Evolutionary conservation across 1,140 invertebrate species (phyloP).

Genomic region (Whitmania pigra): DNA sequence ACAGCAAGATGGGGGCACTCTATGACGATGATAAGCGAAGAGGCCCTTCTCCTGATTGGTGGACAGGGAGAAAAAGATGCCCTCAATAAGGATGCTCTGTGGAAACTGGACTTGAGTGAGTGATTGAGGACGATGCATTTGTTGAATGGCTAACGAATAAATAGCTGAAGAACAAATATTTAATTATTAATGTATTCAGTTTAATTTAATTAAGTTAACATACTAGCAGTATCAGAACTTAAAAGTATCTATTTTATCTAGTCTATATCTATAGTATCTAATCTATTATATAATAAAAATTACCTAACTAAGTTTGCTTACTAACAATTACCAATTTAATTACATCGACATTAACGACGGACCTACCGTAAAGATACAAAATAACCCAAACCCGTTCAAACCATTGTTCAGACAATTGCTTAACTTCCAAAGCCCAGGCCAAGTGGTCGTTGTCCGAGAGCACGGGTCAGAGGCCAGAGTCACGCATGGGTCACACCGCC

Average conservation of each 20-base stretch:
- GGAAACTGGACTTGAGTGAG: conserved; percentile 36
- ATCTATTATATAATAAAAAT: too few relatives aligned
- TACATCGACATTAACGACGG: too few relatives aligned
- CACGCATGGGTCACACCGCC: conserved; percentile 39
- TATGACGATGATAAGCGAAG: conserved; percentile 32
- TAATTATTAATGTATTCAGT: too few relatives aligned
- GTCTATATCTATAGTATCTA: too few relatives aligned
- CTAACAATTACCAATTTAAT: not conserved
- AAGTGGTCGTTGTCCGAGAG: conserved; percentile 32
- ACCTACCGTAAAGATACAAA: not conserved
- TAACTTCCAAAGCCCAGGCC: not conserved
- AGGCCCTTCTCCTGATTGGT: conserved; percentile 35
- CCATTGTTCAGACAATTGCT: conserved; percentile 1
- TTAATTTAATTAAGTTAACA: too few relatives aligned
- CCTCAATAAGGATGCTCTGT: conserved; percentile 36
- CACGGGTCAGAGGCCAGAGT: conserved; percentile 34
- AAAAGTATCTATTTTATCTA: too few relatives aligned
- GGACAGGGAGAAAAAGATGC: conserved; percentile 39
- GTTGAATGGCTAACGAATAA: too few relatives aligned
- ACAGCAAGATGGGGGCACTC: conserved; percentile 37
- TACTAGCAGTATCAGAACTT: too few relatives aligned
- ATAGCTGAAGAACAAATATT: too few relatives aligned
- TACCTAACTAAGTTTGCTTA: not conserved
- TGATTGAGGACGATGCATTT: not conserved
- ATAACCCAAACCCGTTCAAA: not conserved